phyloP scores from a whole-genome alignment of 1,140 invertebrate species.

The Solenopsis invicta region DNA sequence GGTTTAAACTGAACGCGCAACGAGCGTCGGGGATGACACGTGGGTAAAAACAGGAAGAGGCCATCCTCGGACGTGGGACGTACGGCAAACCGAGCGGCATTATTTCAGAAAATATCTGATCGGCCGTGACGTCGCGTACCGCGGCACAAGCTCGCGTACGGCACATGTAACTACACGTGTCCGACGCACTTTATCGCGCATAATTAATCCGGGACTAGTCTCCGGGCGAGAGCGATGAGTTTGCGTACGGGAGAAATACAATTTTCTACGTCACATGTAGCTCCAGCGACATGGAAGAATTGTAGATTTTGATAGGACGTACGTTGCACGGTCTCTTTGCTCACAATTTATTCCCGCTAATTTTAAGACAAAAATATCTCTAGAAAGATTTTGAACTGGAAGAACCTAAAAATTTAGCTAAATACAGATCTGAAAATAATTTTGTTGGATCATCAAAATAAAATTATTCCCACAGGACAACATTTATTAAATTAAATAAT shows the following conservation, averaged over 20 bases:
- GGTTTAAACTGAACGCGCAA: not conserved
- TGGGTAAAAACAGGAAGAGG: conserved; percentile 37
- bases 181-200: conserved; percentile 78
- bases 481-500: no score
- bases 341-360: not conserved
- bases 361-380: not conserved
- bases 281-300: conserved; percentile 31
- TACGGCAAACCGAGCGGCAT: conserved; percentile 62
- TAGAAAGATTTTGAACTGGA: no score
- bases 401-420: no score
- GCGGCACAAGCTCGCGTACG: conserved; percentile 73
- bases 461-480: no score
- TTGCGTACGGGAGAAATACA: conserved; percentile 64
- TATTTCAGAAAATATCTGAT: conserved; percentile 79
- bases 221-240: conserved; percentile 69
- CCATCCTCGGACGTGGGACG: conserved; percentile 23
- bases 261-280: conserved; percentile 58
- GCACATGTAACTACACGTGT: conserved; percentile 76
- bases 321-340: no score
- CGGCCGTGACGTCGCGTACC: conserved; percentile 74
- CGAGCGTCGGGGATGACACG: conserved; percentile 23
- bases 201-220: conserved; percentile 76
- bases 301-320: not conserved
- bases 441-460: no score
- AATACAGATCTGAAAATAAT: no score